Conservation (phyloP, 2,797 vertebrate genomes). For the Pachyuromys duprasi region DNA sequence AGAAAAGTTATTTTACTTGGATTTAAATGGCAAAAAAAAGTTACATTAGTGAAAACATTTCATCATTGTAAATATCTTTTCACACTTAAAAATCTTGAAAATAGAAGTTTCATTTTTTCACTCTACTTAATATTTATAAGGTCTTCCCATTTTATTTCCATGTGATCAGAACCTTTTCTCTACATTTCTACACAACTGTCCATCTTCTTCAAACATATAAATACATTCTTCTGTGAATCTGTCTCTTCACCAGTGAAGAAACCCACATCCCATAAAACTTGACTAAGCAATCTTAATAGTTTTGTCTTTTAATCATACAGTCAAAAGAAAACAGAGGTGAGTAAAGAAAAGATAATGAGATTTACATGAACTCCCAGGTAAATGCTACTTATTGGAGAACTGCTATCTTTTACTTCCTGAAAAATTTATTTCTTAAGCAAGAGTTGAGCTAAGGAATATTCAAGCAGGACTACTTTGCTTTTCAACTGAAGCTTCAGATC, state of each 20-base stretch:
- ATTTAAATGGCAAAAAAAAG: slow-evolving; percentile 56
- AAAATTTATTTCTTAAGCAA: neutral
- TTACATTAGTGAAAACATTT: slow-evolving; percentile 47
- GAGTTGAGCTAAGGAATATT: slow-evolving; percentile 39
- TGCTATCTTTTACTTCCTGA: neutral
- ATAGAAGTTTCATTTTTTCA: neutral
- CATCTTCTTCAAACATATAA: neutral
- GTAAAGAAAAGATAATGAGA: neutral
- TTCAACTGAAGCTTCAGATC: slow-evolving; percentile 18
- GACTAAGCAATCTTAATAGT: neutral
- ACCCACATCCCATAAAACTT: neutral
- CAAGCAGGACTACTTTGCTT: neutral
- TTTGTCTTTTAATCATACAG: neutral
- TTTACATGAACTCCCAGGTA: neutral
- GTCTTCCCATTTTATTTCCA: neutral
- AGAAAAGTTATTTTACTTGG: neutral
- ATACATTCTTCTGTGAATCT: neutral
- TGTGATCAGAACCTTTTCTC: neutral
- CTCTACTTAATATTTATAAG: neutral
- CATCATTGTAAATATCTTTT: slow-evolving; percentile 38
- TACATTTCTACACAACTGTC: neutral
- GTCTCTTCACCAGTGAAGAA: neutral
- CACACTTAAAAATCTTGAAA: slow-evolving; percentile 46
- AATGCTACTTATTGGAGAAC: neutral
- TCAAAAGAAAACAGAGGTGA: neutral